These are phyloP conservation scores for Mus minutoides DNA, from an alignment of 2,797 vertebrate genomes.

Conservation along the genomic window DNA sequence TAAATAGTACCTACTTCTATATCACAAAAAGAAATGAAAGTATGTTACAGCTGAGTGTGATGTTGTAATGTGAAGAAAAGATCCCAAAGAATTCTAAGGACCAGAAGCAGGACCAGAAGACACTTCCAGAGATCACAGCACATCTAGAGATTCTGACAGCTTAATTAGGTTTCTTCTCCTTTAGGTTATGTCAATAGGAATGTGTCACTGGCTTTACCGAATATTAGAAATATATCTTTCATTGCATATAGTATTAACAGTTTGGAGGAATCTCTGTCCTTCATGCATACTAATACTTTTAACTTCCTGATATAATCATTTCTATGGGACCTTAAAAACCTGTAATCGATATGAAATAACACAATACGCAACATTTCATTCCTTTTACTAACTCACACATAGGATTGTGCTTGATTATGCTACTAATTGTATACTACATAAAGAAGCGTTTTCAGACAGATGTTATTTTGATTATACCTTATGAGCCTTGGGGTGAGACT, in stretches of 20 bases:
- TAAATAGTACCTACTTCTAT: background rate
- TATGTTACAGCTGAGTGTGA: background rate
- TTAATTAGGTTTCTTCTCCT: slow-evolving; percentile 32
- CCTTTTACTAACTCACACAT: background rate
- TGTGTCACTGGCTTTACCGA: slow-evolving; percentile 12
- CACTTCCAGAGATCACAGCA: slow-evolving; percentile 14
- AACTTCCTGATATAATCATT: slow-evolving; percentile 18
- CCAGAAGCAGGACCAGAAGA: background rate
- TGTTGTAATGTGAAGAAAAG: slow-evolving; percentile 3
- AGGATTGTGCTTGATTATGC: background rate
- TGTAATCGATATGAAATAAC: slow-evolving; percentile 13
- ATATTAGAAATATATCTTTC: slow-evolving; percentile 2
- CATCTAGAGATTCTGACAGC: slow-evolving; percentile 9
- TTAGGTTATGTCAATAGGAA: background rate
- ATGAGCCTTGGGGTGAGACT: background rate
- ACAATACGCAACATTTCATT: background rate
- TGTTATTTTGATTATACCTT: background rate
- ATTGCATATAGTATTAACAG: background rate
- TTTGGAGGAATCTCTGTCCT: background rate
- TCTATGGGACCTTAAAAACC: slow-evolving; percentile 1
- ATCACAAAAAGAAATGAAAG: background rate
- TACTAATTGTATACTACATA: background rate
- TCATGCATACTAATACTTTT: slow-evolving; percentile 4
- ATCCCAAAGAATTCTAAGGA: background rate
- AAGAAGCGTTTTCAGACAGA: background rate